Conservation (phyloP, 2,113 vertebrate genomes). For the Gopherus evgoodei region DNA sequence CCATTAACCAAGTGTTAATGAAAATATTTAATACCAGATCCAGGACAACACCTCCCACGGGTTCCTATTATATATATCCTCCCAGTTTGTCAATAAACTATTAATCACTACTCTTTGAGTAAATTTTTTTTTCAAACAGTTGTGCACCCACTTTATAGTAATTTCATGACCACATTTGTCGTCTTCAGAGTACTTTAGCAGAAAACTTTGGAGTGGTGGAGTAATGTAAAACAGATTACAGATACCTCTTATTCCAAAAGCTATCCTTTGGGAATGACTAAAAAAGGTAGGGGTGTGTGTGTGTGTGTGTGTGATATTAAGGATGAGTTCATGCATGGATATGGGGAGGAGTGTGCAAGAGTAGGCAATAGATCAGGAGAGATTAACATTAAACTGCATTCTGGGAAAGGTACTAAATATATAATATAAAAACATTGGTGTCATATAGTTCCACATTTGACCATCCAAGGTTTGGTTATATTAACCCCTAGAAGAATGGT, state of each 20-base stretch:
- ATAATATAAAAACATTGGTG: background rate
- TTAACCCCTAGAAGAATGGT: background rate
- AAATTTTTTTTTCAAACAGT: background rate
- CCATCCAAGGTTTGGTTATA: background rate
- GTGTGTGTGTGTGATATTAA: background rate
- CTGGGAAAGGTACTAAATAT: background rate
- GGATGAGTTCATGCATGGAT: accelerated
- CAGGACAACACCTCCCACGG: too few relatives aligned
- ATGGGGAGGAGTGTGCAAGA: background rate
- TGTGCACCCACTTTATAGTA: background rate
- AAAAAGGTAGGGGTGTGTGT: background rate
- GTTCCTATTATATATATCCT: background rate
- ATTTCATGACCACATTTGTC: background rate
- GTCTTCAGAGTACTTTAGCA: background rate
- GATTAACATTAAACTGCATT: background rate
- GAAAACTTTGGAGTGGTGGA: background rate
- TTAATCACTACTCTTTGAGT: background rate
- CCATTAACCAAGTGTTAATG: too few relatives aligned
- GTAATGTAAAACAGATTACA: background rate
- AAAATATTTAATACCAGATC: too few relatives aligned
- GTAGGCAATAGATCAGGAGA: background rate
- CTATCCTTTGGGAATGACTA: background rate
- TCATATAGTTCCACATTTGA: background rate
- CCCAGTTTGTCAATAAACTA: background rate
- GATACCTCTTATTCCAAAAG: background rate